Conservation (phyloP, 2,113 vertebrate species). For the Dipodomys stephensi region DNA sequence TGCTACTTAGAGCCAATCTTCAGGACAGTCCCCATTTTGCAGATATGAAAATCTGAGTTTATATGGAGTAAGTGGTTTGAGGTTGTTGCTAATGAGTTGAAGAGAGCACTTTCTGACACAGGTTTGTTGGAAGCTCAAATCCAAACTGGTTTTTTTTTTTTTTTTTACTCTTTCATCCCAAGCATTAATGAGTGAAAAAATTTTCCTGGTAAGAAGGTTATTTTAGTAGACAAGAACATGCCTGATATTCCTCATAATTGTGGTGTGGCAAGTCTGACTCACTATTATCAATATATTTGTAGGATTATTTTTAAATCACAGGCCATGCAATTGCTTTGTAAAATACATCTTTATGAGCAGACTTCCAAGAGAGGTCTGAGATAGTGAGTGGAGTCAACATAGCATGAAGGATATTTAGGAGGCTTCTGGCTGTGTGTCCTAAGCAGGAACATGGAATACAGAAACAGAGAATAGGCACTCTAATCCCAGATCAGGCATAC, state of each 20-base stretch:
- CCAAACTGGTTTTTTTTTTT: neutral
- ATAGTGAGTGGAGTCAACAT: neutral
- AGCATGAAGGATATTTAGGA: neutral
- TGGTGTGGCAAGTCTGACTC: conserved; percentile 7
- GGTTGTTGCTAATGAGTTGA: neutral
- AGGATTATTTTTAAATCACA: neutral
- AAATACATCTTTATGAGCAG: neutral
- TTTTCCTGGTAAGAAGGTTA: neutral
- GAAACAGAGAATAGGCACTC: neutral
- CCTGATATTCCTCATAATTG: neutral
- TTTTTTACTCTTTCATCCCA: neutral
- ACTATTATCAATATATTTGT: neutral
- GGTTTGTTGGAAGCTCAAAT: neutral
- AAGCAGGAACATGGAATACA: neutral
- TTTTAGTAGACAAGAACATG: neutral
- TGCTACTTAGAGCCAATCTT: conserved; percentile 1
- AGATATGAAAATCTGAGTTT: conserved; percentile 1
- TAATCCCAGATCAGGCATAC: neutral
- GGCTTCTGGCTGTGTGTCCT: neutral
- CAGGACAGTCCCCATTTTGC: neutral
- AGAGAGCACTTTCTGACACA: conserved; percentile 13
- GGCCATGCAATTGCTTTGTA: neutral
- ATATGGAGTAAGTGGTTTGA: neutral
- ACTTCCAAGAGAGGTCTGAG: neutral
- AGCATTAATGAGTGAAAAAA: neutral